Evolutionary conservation across 2,888 invertebrate species (phyloP).

Genomic region (Taenaris catops): DNA sequence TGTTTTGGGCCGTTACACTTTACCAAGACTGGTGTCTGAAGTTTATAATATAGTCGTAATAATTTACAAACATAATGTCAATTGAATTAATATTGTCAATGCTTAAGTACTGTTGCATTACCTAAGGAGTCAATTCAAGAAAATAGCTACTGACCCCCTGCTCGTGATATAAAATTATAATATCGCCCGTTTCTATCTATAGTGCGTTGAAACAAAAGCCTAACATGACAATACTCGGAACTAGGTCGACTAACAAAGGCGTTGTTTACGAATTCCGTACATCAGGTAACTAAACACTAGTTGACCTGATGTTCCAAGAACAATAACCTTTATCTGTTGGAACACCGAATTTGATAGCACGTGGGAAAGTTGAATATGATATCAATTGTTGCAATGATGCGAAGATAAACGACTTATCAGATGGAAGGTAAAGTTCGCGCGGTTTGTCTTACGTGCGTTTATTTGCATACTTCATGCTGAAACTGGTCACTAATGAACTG

Average conservation of each 20-base stretch:
- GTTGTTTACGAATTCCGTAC: slow-evolving; percentile 36
- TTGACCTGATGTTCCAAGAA: slow-evolving; percentile 45
- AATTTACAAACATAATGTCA: too few species aligned
- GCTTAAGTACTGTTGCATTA: too few species aligned
- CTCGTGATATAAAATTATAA: not conserved
- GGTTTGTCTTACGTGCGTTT: too few species aligned
- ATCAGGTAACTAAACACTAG: slow-evolving; percentile 40
- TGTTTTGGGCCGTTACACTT: too few species aligned
- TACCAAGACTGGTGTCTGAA: too few species aligned
- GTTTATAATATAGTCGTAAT: too few species aligned
- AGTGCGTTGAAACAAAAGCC: slow-evolving; percentile 1
- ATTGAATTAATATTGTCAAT: too few species aligned
- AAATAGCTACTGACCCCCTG: too few species aligned
- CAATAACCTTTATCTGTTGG: slow-evolving; percentile 62
- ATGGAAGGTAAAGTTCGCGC: not conserved
- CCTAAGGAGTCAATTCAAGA: too few species aligned
- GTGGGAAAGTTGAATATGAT: slow-evolving; percentile 51
- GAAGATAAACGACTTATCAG: not conserved
- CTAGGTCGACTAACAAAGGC: slow-evolving; percentile 50
- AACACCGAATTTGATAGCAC: slow-evolving; percentile 66
- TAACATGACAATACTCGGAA: slow-evolving; percentile 24
- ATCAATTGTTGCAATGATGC: slow-evolving; percentile 1
- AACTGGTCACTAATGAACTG: too few species aligned
- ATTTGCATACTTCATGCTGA: too few species aligned
- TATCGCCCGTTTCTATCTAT: not conserved